Evolutionary conservation across 2,888 invertebrate species (phyloP).

Genomic region (Belgica antarctica): DNA sequence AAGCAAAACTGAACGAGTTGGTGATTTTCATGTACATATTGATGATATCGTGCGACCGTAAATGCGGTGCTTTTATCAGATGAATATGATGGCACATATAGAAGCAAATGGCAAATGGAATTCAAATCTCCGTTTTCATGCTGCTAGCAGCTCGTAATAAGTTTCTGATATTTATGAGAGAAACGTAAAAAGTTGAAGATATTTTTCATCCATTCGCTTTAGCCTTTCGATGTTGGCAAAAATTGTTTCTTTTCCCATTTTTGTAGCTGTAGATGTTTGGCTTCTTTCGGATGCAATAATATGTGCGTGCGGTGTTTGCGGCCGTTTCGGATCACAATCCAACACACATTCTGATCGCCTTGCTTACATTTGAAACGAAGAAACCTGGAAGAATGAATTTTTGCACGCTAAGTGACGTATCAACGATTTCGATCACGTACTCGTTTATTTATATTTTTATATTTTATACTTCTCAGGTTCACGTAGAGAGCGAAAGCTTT

Average conservation of each 20-base stretch:
- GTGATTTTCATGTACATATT: background rate
- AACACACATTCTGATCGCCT: slow-evolving; percentile 15
- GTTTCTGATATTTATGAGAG: slow-evolving; percentile 34
- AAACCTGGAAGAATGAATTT: slow-evolving; percentile 9
- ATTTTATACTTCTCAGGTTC: slow-evolving; percentile 14
- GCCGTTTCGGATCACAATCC: background rate
- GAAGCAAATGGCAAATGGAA: slow-evolving; percentile 14
- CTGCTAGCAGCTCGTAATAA: slow-evolving; percentile 14
- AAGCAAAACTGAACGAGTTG: background rate
- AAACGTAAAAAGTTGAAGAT: slow-evolving; percentile 38
- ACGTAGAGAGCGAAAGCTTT: slow-evolving; percentile 1
- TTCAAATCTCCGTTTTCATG: slow-evolving; percentile 13
- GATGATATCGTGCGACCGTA: slow-evolving; percentile 4
- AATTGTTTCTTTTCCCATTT: slow-evolving; percentile 14
- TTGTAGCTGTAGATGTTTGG: background rate
- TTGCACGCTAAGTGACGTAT: slow-evolving; percentile 28
- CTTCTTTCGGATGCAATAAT: slow-evolving; percentile 21
- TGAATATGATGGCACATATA: background rate
- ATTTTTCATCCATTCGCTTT: slow-evolving; percentile 21
- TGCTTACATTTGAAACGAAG: background rate
- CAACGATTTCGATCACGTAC: slow-evolving; percentile 27
- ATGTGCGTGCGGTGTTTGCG: background rate
- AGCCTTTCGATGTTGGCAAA: background rate
- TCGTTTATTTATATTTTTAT: slow-evolving; percentile 39
- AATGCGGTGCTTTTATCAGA: slow-evolving; percentile 8